phyloP scores from a whole-genome alignment of 2,113 vertebrate species.

The Bubo bubo region DNA sequence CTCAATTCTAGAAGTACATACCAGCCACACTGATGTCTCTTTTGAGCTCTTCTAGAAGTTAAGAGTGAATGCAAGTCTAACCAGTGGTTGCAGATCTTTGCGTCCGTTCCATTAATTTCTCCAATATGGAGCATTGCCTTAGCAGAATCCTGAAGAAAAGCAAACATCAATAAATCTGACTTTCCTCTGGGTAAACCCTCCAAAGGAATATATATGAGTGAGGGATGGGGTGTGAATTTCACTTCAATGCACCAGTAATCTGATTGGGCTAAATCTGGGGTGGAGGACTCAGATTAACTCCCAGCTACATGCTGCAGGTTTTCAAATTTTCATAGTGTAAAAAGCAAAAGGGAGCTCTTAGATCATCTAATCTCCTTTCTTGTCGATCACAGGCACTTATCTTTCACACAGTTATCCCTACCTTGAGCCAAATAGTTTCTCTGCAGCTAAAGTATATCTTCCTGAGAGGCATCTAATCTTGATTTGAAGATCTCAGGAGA shows the following conservation, averaged over 20 bases:
- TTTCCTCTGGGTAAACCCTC: neutral
- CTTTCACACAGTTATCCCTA: conserved; percentile 37
- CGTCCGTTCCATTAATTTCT: neutral
- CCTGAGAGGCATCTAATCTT: conserved; percentile 54
- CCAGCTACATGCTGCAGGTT: neutral
- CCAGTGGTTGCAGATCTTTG: neutral
- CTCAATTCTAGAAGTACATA: neutral
- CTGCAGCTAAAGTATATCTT: conserved; percentile 44
- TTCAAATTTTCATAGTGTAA: conserved; percentile 15
- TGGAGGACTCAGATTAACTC: conserved; percentile 31
- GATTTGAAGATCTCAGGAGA: conserved; percentile 63
- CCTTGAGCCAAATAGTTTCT: conserved; percentile 49
- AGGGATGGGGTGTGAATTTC: neutral
- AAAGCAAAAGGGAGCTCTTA: conserved; percentile 13
- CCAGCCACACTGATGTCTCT: neutral
- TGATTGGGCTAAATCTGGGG: conserved; percentile 3
- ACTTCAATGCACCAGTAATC: neutral
- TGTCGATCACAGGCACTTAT: conserved; percentile 45
- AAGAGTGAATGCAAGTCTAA: neutral
- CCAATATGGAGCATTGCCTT: neutral
- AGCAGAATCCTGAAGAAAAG: neutral
- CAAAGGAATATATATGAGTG: neutral
- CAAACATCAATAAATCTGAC: neutral
- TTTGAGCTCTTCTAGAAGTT: neutral
- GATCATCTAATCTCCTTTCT: conserved; percentile 56